Evolutionary conservation across 2,888 invertebrate species (phyloP), one percentile per base, ranked within the genome.

Genomic region (Hemistola chrysoprasaria): DNA sequence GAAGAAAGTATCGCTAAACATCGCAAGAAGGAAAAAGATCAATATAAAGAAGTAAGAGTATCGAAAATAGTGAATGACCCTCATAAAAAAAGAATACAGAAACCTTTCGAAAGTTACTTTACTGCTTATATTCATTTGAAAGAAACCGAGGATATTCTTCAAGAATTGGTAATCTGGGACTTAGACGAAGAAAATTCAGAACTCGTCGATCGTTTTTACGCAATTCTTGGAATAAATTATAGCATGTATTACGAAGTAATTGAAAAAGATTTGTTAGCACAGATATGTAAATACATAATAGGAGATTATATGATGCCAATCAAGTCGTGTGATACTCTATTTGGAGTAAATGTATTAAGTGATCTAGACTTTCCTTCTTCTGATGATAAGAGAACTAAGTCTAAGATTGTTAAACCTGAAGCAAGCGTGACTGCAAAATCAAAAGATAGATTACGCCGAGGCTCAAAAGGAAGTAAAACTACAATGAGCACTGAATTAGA

Each of bases 201-300:
- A 27, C 70, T 90, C 4, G 74, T 92, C 22, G 92, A 92, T 50
- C 73, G 84, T 51, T 92, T 92, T 71, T 93, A 93, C 62, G 81
- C 90, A 1, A 75, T 79, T 4, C 75, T 91, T 54, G 91, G 91
- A 5, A 79, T 92, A 27, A 91, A 91, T 56, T 91, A 91, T 47
- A 87, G 90, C 8, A 79, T 93, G 67, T 91, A 90, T 56, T 92
- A 91, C 59, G 85, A 90, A 50, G 55, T 71, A 0, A 84, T 92
- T 34, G 91, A 92, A 51, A 82, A 87, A 44, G 72, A 86, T 0
- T 84, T 91, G 1, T 54, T 93, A 22, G 90, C 90, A 25, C 79
- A 75, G 50, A 63, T 91, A 37, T 90, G 86, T 35, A 82, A 78
- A 65, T 78, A 89, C 39, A 71, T 90, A 16, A 81, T 89, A 29